A percentile compares a stretch with the other conserved stretches of the same genome.
phyloP scores from a whole-genome alignment of 1,140 invertebrate genomes.

The Papilio glaucus region DNA sequence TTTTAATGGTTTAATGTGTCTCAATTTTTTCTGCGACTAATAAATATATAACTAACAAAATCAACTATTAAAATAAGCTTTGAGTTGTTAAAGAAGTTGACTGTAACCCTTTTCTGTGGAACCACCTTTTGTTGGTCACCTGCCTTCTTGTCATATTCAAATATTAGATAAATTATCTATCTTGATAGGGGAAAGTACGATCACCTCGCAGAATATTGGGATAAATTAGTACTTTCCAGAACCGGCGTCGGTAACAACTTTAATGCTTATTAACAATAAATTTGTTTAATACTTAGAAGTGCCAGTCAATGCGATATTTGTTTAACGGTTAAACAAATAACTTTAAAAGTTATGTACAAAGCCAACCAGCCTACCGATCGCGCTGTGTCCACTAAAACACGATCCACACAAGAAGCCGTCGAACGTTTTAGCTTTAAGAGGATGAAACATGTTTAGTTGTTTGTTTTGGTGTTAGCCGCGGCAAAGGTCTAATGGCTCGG shows the following conservation, averaged over 20 bases:
- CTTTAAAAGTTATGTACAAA: slow-evolving; percentile 36
- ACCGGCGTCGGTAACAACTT: slow-evolving; percentile 28
- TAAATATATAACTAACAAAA: no score
- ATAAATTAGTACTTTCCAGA: no score
- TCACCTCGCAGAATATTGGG: no score
- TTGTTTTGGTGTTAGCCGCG: slow-evolving; percentile 71
- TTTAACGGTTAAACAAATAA: slow-evolving; percentile 31
- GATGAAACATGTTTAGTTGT: slow-evolving; percentile 62
- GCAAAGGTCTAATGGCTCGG: slow-evolving; percentile 57
- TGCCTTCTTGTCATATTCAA: no score
- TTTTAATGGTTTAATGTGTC: no score
- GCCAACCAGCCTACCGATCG: slow-evolving; percentile 24
- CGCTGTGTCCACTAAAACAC: slow-evolving; percentile 38
- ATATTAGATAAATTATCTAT: no score
- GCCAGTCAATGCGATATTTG: background rate
- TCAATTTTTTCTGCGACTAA: no score
- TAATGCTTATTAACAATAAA: slow-evolving; percentile 3
- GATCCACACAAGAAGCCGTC: slow-evolving; percentile 44
- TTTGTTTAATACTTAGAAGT: background rate
- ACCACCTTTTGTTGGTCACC: no score
- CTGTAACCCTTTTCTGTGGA: no score
- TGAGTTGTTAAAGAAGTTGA: no score
- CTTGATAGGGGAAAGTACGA: no score
- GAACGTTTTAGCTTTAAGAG: slow-evolving; percentile 61
- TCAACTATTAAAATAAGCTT: no score